Evolutionary conservation across 2,113 vertebrate genomes (phyloP).

Genomic region (Zeus faber): DNA sequence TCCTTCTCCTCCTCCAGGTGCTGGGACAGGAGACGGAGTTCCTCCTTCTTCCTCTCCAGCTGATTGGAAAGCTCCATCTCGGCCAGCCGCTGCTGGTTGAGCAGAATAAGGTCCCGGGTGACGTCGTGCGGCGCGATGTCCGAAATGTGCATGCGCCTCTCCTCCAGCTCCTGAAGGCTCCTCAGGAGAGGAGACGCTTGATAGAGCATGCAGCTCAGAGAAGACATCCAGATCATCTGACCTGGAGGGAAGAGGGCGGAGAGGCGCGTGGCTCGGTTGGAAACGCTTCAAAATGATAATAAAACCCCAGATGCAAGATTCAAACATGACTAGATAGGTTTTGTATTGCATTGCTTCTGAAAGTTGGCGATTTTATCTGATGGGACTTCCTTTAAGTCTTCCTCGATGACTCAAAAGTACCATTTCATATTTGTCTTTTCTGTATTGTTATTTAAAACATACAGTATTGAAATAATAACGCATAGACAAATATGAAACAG

Average conservation of each 20-base stretch:
- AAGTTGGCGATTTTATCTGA: too few species aligned
- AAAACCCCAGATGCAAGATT: too few species aligned
- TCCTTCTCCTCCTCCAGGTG: constrained; percentile 75
- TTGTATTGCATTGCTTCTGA: too few species aligned
- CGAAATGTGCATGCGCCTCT: constrained; percentile 65
- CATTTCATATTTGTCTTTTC: too few species aligned
- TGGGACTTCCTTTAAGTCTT: too few species aligned
- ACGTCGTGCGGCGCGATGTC: constrained; percentile 66
- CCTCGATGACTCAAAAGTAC: too few species aligned
- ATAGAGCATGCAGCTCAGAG: constrained; percentile 79
- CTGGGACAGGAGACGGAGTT: constrained; percentile 73
- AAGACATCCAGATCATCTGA: constrained; percentile 86
- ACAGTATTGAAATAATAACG: too few species aligned
- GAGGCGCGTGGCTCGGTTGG: too few species aligned
- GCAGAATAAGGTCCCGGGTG: constrained; percentile 70
- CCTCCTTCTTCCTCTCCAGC: constrained; percentile 77
- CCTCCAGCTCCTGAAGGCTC: constrained; percentile 71
- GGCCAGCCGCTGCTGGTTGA: constrained; percentile 73
- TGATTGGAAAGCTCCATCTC: constrained; percentile 76
- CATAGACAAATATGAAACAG: too few species aligned
- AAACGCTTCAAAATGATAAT: too few species aligned
- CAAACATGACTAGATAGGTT: too few species aligned
- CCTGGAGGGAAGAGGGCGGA: background rate
- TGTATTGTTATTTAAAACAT: too few species aligned
- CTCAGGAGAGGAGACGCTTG: constrained; percentile 80